Base-by-base conservation (phyloP, 2,888 invertebrate species). In the Rhingia rostrata region DNA sequence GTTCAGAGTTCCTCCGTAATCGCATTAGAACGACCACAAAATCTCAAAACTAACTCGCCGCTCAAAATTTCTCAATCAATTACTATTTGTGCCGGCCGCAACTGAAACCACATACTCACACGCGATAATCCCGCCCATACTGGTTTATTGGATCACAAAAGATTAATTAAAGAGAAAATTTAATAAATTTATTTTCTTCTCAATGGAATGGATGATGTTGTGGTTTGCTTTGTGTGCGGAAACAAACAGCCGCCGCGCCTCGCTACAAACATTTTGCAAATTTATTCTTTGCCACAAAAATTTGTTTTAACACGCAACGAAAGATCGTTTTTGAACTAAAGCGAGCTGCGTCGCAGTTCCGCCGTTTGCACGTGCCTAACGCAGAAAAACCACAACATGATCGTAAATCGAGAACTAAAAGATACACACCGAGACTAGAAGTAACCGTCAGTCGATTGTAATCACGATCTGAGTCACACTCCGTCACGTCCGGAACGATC, bases 391-490 rank as follows among this genome's bases (percentile, higher is more conserved):
- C 74, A 58, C 58, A 74, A 66, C 56, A 54, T 47, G 6, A 51
- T 30, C 49, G 4, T 32, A 60, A 49, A 32, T 32, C 12, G 35
- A 35, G n/a, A 35, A 54, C 22, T 30, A 49, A 32, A 6, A 51
- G 6, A 30, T 22, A 14, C 6, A 7, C 10, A 30, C 22, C 3
- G 22, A 7, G 6, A 14, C 6, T 47, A 9, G 9, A 22, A 9
- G 10, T 14, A 22, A 22, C 22, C 9, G 4, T 5, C 45, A 22
- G 4, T 14, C 12, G 22, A 30, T 7, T 51, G 30, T 39, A 35
- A 69, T 78, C 69, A 33, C 14, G 61, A 41, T 41, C 47, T 78
- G 77, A 78, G 63, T 78, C 77, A 77, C 67, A 49, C 61, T 47
- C 47, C 41, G 32, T 37, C 33, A 78, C 56, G 77, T 78, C 56